Percentiles rank a stretch among this genome's conserved stretches.
Conservation (phyloP, 2,888 invertebrate species). For the Serripes groenlandicus region DNA sequence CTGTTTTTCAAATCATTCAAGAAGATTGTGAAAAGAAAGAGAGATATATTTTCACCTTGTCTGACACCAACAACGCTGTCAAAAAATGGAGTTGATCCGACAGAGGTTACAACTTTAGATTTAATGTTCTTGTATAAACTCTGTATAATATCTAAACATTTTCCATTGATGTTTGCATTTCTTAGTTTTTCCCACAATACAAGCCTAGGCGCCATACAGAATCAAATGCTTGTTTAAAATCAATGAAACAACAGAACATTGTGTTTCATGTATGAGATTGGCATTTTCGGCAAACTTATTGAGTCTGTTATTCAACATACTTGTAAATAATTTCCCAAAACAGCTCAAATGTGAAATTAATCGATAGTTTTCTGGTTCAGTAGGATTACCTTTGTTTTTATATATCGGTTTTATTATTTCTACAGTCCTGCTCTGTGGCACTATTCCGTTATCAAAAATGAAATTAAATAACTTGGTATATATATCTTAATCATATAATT, state of each 20-base stretch:
- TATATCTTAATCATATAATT: background rate
- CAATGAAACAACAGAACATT: background rate
- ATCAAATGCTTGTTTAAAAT: constrained; percentile 16
- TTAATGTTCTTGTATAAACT: background rate
- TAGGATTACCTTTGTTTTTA: background rate
- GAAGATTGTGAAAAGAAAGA: constrained; percentile 6
- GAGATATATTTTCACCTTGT: constrained; percentile 27
- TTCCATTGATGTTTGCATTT: background rate
- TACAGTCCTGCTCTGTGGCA: background rate
- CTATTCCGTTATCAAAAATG: background rate
- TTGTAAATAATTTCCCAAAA: background rate
- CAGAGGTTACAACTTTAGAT: background rate
- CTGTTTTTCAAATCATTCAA: constrained; percentile 8
- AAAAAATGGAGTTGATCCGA: background rate
- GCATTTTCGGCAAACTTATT: background rate
- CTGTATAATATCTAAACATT: background rate
- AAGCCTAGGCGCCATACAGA: background rate
- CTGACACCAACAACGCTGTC: background rate
- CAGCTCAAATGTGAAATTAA: background rate
- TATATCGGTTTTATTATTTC: background rate
- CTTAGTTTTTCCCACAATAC: background rate
- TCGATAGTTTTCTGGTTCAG: background rate
- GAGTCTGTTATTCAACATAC: background rate
- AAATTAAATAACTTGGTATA: background rate
- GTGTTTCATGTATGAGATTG: background rate